Percentiles rank a stretch among this genome's conserved stretches.
Conservation (phyloP, 2,888 invertebrate genomes). For the Amphipoea oculea region DNA sequence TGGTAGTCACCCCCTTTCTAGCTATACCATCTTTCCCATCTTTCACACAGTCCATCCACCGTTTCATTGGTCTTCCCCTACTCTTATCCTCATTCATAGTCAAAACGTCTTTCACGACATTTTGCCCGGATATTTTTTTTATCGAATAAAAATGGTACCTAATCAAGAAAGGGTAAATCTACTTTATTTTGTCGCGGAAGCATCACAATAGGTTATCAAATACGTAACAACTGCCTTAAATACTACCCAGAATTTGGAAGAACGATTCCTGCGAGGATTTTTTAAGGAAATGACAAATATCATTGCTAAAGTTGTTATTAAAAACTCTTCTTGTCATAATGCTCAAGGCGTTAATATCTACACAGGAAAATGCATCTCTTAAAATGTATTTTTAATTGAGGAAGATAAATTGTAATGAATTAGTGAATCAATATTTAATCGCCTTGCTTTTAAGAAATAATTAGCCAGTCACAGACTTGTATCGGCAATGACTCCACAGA, state of each 20-base stretch:
- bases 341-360: neutral
- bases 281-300: too few relatives aligned
- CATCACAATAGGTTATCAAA: slow-evolving; percentile 1
- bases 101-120: neutral
- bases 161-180: neutral
- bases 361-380: neutral
- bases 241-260: neutral
- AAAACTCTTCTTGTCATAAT: neutral
- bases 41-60: neutral
- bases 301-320: neutral
- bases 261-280: neutral
- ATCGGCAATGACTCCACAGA: neutral
- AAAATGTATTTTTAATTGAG: neutral
- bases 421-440: too few relatives aligned
- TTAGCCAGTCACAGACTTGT: neutral
- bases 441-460: neutral
- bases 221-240: neutral
- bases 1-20: neutral
- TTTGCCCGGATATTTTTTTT: neutral
- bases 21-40: neutral
- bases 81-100: neutral
- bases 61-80: neutral
- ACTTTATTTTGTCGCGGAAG: neutral
- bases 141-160: neutral
- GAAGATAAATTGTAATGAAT: neutral